phyloP scores from a whole-genome alignment of 1,140 invertebrate genomes.

The Pseudomyrmex pallidus region DNA sequence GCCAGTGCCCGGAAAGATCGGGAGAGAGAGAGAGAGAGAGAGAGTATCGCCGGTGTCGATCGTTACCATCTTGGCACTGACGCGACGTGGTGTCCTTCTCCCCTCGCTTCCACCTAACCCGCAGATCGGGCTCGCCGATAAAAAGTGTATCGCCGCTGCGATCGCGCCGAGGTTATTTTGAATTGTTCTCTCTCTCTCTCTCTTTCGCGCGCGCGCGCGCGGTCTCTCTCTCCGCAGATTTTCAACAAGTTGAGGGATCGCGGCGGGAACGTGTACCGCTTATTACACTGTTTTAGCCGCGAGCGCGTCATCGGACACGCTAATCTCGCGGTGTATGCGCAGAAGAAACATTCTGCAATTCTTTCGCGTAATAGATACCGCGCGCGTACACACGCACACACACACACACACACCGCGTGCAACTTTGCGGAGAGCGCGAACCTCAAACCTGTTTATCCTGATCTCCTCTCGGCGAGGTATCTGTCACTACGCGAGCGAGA shows the following conservation, averaged over 20 bases:
- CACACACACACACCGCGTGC: no score
- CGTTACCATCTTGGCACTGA: slow-evolving; percentile 59
- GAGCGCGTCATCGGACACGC: slow-evolving; percentile 10
- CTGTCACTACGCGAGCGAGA: slow-evolving; percentile 60
- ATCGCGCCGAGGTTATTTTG: slow-evolving; percentile 33
- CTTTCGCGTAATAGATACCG: background rate
- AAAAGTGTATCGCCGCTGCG: slow-evolving; percentile 54
- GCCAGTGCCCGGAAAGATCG: slow-evolving; percentile 51
- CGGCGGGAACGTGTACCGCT: slow-evolving; percentile 10
- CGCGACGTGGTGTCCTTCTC: slow-evolving; percentile 51
- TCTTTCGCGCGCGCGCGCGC: background rate
- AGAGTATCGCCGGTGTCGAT: slow-evolving; percentile 66
- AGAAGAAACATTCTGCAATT: background rate
- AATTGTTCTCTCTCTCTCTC: slow-evolving; percentile 34
- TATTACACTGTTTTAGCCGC: slow-evolving; percentile 9
- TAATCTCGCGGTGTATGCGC: background rate
- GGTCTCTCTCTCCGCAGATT: slow-evolving; percentile 24
- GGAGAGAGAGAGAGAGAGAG: slow-evolving; percentile 26
- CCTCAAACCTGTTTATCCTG: slow-evolving; percentile 55
- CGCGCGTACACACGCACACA: no score
- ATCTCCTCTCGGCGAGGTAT: slow-evolving; percentile 32
- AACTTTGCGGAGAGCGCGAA: no score
- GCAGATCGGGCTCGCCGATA: slow-evolving; percentile 52
- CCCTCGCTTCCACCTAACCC: slow-evolving; percentile 33
- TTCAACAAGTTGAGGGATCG: slow-evolving; percentile 26